Conservation (phyloP, 2,888 invertebrate species). For the Synanthedon formicaeformis region DNA sequence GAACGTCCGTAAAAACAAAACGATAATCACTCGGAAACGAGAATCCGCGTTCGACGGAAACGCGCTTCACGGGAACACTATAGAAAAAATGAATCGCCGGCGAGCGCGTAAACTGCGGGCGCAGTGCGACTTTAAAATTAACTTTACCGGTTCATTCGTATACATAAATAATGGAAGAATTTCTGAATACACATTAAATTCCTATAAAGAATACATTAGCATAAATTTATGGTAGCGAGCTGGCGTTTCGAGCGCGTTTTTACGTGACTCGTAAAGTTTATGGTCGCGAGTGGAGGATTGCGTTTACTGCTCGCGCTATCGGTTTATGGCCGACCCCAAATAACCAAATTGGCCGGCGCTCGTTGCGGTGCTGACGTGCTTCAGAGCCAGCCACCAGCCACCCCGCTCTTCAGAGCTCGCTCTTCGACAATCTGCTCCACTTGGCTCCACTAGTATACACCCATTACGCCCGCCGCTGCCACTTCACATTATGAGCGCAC, state of each 20-base stretch:
- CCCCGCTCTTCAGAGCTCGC: constrained; percentile 6
- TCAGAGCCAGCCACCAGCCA: constrained; percentile 8
- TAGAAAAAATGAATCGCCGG: constrained; percentile 45
- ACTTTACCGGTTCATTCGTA: constrained; percentile 69
- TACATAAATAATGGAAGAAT: constrained; percentile 70
- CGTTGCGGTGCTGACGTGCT: constrained; percentile 39
- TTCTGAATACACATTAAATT: constrained; percentile 71
- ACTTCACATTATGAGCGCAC: constrained; percentile 31
- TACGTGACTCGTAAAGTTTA: constrained; percentile 71
- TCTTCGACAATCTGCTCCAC: constrained; percentile 16
- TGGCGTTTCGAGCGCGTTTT: constrained; percentile 68
- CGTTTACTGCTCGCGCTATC: constrained; percentile 68
- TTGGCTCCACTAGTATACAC: constrained; percentile 14
- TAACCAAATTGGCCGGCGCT: constrained; percentile 62
- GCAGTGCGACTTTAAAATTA: constrained; percentile 66
- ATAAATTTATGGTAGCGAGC: constrained; percentile 70
- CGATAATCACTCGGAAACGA: constrained; percentile 36
- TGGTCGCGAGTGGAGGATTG: constrained; percentile 69
- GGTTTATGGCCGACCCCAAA: constrained; percentile 68
- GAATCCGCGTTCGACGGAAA: constrained; percentile 34
- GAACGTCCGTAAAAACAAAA: constrained; percentile 25
- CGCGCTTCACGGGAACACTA: constrained; percentile 32
- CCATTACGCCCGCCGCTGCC: constrained; percentile 24
- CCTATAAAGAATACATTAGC: constrained; percentile 72
- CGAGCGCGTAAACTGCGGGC: constrained; percentile 51